Percentiles rank a stretch among this genome's conserved stretches.
Conservation (phyloP, 2,797 vertebrate genomes). For the Meda fulgida region DNA sequence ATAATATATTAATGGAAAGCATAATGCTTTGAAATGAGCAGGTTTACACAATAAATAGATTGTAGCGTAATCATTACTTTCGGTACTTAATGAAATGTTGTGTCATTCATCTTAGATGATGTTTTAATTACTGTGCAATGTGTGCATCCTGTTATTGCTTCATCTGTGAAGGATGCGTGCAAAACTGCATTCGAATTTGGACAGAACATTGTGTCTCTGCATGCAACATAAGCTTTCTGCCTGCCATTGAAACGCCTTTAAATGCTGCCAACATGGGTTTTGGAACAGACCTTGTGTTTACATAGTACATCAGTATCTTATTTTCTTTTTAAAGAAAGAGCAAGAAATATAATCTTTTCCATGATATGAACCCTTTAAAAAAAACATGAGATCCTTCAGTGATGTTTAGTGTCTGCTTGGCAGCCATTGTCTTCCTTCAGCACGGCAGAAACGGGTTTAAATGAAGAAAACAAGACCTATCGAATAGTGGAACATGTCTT, state of each 20-base stretch:
- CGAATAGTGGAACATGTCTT: background rate
- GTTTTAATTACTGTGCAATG: background rate
- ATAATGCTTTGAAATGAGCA: background rate
- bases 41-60: background rate
- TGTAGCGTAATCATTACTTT: background rate
- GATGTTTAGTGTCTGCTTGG: constrained; percentile 2
- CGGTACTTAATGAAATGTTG: background rate
- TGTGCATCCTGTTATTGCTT: background rate
- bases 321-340: background rate
- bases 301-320: background rate
- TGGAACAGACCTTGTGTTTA: background rate
- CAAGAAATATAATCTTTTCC: background rate
- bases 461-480: background rate
- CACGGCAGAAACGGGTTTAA: background rate
- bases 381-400: background rate
- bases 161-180: background rate
- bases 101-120: background rate
- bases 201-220: background rate
- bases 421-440: background rate
- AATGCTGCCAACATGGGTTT: constrained; percentile 15
- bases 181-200: constrained; percentile 3
- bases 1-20: background rate
- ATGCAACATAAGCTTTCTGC: background rate
- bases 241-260: background rate
- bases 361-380: background rate